phyloP scores from a whole-genome alignment of 1,140 invertebrate species.

The Limonius californicus region DNA sequence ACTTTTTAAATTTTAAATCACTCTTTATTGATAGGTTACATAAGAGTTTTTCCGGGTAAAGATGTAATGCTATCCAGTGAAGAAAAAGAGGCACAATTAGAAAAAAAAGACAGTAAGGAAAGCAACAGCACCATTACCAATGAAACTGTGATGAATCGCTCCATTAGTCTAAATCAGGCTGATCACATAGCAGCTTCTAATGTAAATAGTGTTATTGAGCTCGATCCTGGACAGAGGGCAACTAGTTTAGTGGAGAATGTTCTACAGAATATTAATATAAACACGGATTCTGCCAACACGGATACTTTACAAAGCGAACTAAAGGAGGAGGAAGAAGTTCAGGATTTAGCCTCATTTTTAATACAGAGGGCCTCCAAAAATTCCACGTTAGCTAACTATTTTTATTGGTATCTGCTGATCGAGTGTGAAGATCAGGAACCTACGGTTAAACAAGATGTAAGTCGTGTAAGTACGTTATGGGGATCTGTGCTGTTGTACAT shows the following conservation, averaged over 20 bases:
- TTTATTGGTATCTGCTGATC: constrained; percentile 94
- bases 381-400: constrained; percentile 87
- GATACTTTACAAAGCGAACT: constrained; percentile 52
- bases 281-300: constrained; percentile 45
- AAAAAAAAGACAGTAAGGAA: constrained; percentile 44
- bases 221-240: constrained; percentile 25
- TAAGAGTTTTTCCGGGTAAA: too few species aligned
- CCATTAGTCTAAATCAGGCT: constrained; percentile 37
- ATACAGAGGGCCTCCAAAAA: constrained; percentile 87
- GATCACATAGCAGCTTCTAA: constrained; percentile 35
- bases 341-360: constrained; percentile 87
- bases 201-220: constrained; percentile 35
- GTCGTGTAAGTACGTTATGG: constrained; percentile 26
- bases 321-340: constrained; percentile 69
- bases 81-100: constrained; percentile 44
- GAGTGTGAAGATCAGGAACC: constrained; percentile 83
- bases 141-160: constrained; percentile 37
- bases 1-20: too few species aligned
- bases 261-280: constrained; percentile 33
- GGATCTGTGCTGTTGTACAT: too few species aligned
- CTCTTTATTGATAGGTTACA: too few species aligned
- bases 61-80: too few species aligned
- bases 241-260: constrained; percentile 34
- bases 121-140: constrained; percentile 41
- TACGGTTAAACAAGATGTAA: constrained; percentile 67